A percentile compares a stretch with the other conserved stretches of the same genome.
These are phyloP conservation scores for Halichoerus grypus DNA, from an alignment of 2,113 vertebrate genomes.

Conservation along the genomic window DNA sequence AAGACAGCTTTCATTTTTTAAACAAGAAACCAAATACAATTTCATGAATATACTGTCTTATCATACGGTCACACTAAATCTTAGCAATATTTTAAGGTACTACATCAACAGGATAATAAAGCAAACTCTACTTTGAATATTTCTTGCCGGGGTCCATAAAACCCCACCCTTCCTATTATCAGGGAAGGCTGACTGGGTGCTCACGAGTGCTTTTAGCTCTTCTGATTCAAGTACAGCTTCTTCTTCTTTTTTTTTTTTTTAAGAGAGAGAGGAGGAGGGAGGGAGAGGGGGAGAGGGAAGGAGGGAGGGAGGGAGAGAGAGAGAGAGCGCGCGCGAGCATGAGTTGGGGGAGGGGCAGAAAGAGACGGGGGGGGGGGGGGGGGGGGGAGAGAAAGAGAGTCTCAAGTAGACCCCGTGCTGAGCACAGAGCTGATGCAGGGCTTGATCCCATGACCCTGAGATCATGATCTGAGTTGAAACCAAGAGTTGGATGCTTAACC, in stretches of 20 bases:
- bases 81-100: neutral
- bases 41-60: neutral
- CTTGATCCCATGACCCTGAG: too few relatives aligned
- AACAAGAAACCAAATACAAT: constrained; percentile 37
- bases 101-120: neutral
- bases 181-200: neutral
- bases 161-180: neutral
- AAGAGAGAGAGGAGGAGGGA: neutral
- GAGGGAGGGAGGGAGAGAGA: too few relatives aligned
- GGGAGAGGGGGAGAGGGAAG: too few relatives aligned
- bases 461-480: too few relatives aligned
- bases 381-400: neutral
- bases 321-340: neutral
- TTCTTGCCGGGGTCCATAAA: neutral
- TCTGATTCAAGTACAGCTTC: neutral
- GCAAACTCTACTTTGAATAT: neutral
- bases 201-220: neutral
- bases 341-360: neutral
- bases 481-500: too few relatives aligned
- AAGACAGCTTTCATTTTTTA: neutral
- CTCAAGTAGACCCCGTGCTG: neutral
- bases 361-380: neutral
- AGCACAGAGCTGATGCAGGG: too few relatives aligned
- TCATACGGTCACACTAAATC: neutral
- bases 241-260: neutral